These are phyloP conservation scores for Progne subis DNA, from an alignment of 2,113 vertebrate genomes.

Conservation along the genomic window DNA sequence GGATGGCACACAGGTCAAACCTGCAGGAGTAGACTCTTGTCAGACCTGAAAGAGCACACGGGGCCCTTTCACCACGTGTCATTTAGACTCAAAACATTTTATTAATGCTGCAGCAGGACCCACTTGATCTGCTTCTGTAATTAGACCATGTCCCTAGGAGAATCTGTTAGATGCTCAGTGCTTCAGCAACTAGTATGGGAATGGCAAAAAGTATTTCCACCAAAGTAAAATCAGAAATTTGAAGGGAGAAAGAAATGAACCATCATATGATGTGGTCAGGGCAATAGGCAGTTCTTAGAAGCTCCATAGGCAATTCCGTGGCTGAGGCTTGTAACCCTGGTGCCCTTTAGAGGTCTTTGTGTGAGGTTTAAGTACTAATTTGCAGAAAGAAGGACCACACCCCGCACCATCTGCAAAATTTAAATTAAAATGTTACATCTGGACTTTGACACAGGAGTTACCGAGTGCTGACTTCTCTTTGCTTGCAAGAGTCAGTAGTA, in stretches of 20 bases:
- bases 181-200: background rate
- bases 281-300: background rate
- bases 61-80: background rate
- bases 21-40: background rate
- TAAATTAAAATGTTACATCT: background rate
- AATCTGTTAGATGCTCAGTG: background rate
- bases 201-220: background rate
- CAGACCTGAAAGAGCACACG: background rate
- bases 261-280: background rate
- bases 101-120: background rate
- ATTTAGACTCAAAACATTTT: background rate
- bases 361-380: background rate
- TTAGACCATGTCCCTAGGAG: background rate
- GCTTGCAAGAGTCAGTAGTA: background rate
- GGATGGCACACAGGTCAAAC: background rate
- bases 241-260: background rate
- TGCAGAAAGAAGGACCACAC: background rate
- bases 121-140: background rate
- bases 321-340: background rate
- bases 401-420: background rate
- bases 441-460: background rate
- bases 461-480: background rate
- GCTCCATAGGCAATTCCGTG: background rate
- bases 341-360: background rate
- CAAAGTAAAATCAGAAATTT: background rate